Base-by-base conservation (phyloP, 2,888 invertebrate genomes). In the Scaptomyza polygonia region DNA sequence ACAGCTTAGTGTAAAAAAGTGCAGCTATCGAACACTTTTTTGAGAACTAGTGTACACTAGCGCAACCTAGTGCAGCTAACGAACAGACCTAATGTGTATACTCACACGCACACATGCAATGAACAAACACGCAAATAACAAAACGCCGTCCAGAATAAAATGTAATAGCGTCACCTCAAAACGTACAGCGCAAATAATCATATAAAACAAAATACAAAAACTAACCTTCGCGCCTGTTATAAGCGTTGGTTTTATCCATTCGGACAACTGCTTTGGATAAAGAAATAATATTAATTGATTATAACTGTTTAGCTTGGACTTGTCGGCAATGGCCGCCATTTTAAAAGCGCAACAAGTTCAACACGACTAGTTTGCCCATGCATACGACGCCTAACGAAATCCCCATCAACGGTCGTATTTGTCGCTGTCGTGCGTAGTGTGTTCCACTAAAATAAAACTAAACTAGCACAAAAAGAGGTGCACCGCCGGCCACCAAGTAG, bases 381-480 rank as follows among this genome's bases (percentile, higher is more conserved):
- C 79, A 79, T 70, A 64, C 67, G 70, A 67, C 66, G 80, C 67
- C 70, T 68, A 72, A 79, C 79, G 81, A 84, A 79, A 75, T n/a
- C n/a, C n/a, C n/a, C n/a, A n/a, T n/a, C n/a, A n/a, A n/a, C n/a
- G n/a, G n/a, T n/a, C n/a, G n/a, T n/a, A n/a, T n/a, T n/a, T n/a
- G n/a, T n/a, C n/a, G n/a, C n/a, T n/a, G n/a, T n/a, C n/a, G n/a
- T n/a, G 69, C 32, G 58, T 68, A 70, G 70, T 80, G 58, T 67
- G 75, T 67, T 71, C 62, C 74, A 74, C 61, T 49, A 68, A 74
- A 59, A 64, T n/a, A 47, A 57, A 63, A 55, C 53, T 57, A 68
- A 67, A 45, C 63, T 44, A 59, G 53, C 62, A 54, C 62, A 48
- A 71, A 76, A 82, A 85, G 30, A 64, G 62, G 86, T 67, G 80